phyloP scores from a whole-genome alignment of 2,797 vertebrate species.

The Protonibea diacanthus region DNA sequence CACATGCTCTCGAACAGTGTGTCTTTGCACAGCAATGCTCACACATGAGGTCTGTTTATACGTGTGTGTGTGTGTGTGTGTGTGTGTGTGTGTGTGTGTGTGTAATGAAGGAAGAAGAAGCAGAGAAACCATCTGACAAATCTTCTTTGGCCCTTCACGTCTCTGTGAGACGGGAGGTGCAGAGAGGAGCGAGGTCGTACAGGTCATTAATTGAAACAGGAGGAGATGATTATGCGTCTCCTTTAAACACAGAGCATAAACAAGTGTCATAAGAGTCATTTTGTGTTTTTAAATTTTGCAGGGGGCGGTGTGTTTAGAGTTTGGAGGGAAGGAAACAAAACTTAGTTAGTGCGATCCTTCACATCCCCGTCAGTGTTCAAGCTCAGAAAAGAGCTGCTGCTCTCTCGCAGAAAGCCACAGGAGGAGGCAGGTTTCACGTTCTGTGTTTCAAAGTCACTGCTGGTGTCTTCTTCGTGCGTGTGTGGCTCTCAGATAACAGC shows the following conservation, averaged over 20 bases:
- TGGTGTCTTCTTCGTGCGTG: constrained; percentile 49
- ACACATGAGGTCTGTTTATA: not conserved
- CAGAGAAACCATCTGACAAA: not conserved
- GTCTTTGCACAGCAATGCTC: constrained; percentile 9
- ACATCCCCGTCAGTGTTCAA: constrained; percentile 33
- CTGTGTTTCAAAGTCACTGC: constrained; percentile 36
- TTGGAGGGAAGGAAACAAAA: not conserved
- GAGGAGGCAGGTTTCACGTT: constrained; percentile 38
- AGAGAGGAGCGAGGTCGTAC: constrained; percentile 10
- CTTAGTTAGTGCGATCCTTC: constrained; percentile 25
- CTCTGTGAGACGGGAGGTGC: not conserved
- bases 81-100: not conserved
- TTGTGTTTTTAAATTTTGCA: constrained; percentile 38
- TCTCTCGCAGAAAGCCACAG: not conserved
- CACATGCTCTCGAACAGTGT: not conserved
- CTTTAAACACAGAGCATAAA: constrained; percentile 39
- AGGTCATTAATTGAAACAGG: constrained; percentile 36
- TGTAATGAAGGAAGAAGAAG: constrained; percentile 4
- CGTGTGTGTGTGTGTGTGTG: not conserved
- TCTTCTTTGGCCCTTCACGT: constrained; percentile 14
- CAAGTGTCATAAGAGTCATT: constrained; percentile 32
- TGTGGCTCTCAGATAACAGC: constrained; percentile 59
- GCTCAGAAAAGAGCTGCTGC: constrained; percentile 19
- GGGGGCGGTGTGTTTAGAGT: not conserved
- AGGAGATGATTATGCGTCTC: constrained; percentile 15